Base-by-base conservation (phyloP, 2,113 vertebrate genomes). In the Clarias gariepinus region DNA sequence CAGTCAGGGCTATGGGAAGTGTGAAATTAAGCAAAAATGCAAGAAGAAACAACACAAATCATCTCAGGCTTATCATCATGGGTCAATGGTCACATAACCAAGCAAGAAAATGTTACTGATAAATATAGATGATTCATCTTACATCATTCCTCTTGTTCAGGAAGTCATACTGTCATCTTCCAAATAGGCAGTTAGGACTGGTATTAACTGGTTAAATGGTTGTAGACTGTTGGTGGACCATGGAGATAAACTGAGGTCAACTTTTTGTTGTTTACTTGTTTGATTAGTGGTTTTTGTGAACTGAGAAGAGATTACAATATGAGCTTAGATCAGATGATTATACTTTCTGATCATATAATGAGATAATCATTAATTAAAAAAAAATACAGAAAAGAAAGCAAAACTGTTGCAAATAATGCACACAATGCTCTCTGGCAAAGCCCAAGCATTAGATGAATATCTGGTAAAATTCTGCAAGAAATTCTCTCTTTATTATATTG, bases 1-100 rank as follows among this genome's bases (percentile, higher is more conserved):
- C 87, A 89, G 79, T 68, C 87, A 81, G 77, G 60, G 84, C 60
- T 88, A 76, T 84, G 81, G 71, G 52, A 88, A 82, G 63, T 76
- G 68, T 79, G 60, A 73, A 66, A 90, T 85, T 53, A 89, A 80
- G 58, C n/a, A 53, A 77, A 55, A 10, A 6, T 83, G 16, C 55
- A 87, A 64, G 30, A 53, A 60, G 10, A 25, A 57, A 58, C 52
- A 86, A 80, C 63, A 88, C 52, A 63, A 66, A 41, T 82, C 58
- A 82, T 82, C 36, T 63, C 57, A 80, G 15, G 63, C 77, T 69
- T 86, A 71, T 71, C 85, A 81, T 10, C 13, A 47, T 47, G 71
- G 80, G 86, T 57, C 30, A 86, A 61, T 55, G 55, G 78, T 81
- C n/a, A 2, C 21, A 58, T 18, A 81, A 81, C 66, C 61, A 71